These are phyloP conservation scores for Ceratina japonica DNA, from an alignment of 1,140 invertebrate genomes.

Conservation along the genomic window DNA sequence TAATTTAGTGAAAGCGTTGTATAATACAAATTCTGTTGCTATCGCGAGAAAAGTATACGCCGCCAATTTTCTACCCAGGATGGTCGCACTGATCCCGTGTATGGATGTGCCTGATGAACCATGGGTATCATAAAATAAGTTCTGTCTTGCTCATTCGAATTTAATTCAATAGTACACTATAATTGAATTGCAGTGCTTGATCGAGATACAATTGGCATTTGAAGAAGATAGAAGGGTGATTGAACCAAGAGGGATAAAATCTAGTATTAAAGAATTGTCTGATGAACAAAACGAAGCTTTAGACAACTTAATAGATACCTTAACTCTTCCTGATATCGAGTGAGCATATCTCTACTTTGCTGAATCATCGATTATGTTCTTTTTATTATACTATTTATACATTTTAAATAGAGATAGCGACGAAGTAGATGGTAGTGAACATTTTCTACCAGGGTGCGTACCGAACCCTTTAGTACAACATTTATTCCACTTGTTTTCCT, in stretches of 20 bases:
- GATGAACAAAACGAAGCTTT: constrained; percentile 52
- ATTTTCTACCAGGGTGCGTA: constrained; percentile 57
- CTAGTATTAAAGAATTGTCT: constrained; percentile 42
- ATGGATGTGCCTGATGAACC: constrained; percentile 54
- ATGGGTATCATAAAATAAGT: constrained; percentile 55
- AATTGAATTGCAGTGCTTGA: constrained; percentile 52
- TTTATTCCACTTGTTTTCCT: constrained; percentile 54
- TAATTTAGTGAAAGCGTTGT: constrained; percentile 59
- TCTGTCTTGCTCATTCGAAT: constrained; percentile 1
- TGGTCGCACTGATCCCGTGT: constrained; percentile 60
- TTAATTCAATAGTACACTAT: constrained; percentile 7
- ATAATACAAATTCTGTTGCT: constrained; percentile 49
- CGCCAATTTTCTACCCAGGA: constrained; percentile 43
- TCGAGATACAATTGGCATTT: constrained; percentile 56
- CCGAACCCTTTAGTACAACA: constrained; percentile 54
- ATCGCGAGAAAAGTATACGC: constrained; percentile 57
- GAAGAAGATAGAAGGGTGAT: constrained; percentile 56
- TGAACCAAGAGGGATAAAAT: constrained; percentile 46
- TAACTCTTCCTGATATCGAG: constrained; percentile 51
- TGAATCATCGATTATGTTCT: neutral
- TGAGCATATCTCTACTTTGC: constrained; percentile 18
- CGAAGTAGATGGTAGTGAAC: neutral
- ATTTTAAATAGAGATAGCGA: constrained; percentile 27
- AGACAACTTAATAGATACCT: constrained; percentile 54
- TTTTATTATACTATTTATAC: neutral